Percentiles rank a stretch among this genome's conserved stretches.
These are phyloP conservation scores for Parnassius glacialis DNA, from an alignment of 2,888 invertebrate genomes.

Conservation along the genomic window DNA sequence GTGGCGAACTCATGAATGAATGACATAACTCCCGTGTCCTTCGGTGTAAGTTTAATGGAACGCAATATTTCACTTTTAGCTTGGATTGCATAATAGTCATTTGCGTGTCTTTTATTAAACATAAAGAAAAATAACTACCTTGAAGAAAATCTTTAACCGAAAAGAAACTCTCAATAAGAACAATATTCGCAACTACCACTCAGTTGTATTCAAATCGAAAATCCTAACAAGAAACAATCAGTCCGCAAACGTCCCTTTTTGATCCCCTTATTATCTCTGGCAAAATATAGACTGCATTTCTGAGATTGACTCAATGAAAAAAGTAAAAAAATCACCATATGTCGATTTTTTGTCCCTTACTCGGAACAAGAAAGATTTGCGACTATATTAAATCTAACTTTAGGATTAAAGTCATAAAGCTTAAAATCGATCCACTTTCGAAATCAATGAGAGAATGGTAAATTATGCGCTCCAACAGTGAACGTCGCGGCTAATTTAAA, in stretches of 20 bases:
- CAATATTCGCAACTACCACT: slow-evolving; percentile 27
- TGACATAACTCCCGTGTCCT: too few relatives aligned
- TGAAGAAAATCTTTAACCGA: slow-evolving; percentile 14
- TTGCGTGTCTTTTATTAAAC: too few relatives aligned
- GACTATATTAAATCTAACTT: slow-evolving; percentile 20
- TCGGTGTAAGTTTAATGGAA: too few relatives aligned
- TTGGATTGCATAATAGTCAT: too few relatives aligned
- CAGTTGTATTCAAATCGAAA: slow-evolving; percentile 43
- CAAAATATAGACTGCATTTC: slow-evolving; percentile 51
- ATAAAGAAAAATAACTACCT: too few relatives aligned
- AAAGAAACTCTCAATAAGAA: slow-evolving; percentile 22
- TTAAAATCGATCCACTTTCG: slow-evolving; percentile 22
- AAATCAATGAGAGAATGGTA: slow-evolving; percentile 30
- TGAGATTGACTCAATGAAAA: slow-evolving; percentile 49
- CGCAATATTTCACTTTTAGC: too few relatives aligned
- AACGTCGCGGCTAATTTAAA: slow-evolving; percentile 68
- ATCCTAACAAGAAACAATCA: slow-evolving; percentile 35
- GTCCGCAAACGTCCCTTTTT: slow-evolving; percentile 39
- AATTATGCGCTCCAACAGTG: slow-evolving; percentile 45
- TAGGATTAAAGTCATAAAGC: slow-evolving; percentile 24
- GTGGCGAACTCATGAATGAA: too few relatives aligned
- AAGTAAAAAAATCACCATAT: slow-evolving; percentile 51
- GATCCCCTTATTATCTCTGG: slow-evolving; percentile 50
- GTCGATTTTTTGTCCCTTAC: slow-evolving; percentile 57
- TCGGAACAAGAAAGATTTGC: slow-evolving; percentile 25